Conservation (phyloP, 2,888 invertebrate genomes). For the Pogonocherus hispidulus region DNA sequence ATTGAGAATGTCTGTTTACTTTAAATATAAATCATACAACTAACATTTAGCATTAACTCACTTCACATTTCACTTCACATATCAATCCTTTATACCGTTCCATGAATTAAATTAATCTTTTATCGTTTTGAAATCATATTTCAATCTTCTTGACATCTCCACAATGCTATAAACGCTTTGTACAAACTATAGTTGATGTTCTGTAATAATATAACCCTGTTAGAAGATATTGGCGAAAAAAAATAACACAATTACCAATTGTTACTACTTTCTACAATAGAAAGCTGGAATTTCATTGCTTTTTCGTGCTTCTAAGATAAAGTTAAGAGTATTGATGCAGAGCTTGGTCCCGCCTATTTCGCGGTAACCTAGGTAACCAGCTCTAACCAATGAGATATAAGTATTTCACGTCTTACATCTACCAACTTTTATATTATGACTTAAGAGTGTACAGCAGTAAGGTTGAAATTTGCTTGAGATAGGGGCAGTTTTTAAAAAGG, state of each 20-base stretch:
- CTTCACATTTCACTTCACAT: slow-evolving; percentile 14
- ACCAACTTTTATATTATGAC: slow-evolving; percentile 60
- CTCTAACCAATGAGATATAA: slow-evolving; percentile 67
- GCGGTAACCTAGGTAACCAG: slow-evolving; percentile 65
- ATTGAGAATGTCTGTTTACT: too few species aligned
- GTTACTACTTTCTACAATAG: slow-evolving; percentile 22
- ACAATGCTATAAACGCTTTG: slow-evolving; percentile 34
- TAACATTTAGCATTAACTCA: too few species aligned
- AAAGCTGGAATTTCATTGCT: slow-evolving; percentile 45
- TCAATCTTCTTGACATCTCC: slow-evolving; percentile 41
- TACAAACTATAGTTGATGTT: slow-evolving; percentile 32
- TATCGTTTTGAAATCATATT: slow-evolving; percentile 44
- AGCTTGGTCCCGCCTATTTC: slow-evolving; percentile 56
- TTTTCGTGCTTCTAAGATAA: slow-evolving; percentile 53
- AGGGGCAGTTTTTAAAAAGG: slow-evolving; percentile 61
- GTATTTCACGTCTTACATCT: slow-evolving; percentile 66
- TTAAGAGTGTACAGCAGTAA: slow-evolving; percentile 62
- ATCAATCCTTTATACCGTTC: slow-evolving; percentile 38
- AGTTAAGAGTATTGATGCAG: slow-evolving; percentile 59
- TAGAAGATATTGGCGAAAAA: slow-evolving; percentile 33
- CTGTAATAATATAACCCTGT: slow-evolving; percentile 33
- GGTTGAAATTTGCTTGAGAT: slow-evolving; percentile 65
- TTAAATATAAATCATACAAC: too few species aligned
- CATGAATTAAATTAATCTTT: slow-evolving; percentile 27
- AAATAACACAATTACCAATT: slow-evolving; percentile 27